A percentile compares a stretch with the other conserved stretches of the same genome.
Conservation (phyloP, 2,113 vertebrate genomes). For the Anarhynchus alexandrinus region DNA sequence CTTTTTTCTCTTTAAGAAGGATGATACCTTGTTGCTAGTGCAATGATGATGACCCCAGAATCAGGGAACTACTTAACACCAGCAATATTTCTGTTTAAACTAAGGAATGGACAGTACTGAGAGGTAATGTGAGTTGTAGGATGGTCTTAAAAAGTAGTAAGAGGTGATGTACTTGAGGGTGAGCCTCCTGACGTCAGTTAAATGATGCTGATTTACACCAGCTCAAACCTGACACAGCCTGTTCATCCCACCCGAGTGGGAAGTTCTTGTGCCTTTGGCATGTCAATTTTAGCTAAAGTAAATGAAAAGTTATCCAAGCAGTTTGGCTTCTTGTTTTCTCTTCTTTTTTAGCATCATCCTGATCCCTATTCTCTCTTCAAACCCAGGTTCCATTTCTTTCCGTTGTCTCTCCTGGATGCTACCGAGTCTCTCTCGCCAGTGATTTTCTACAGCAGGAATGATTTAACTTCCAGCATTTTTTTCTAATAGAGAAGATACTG, state of each 20-base stretch:
- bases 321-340: not conserved
- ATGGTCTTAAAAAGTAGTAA: not conserved
- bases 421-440: not conserved
- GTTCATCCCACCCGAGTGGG: not conserved
- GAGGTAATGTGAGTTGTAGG: not conserved
- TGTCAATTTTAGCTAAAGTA: not conserved
- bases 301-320: not conserved
- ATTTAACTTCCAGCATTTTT: not conserved
- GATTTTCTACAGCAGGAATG: not conserved
- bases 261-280: not conserved
- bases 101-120: not conserved
- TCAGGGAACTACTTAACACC: not conserved
- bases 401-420: not conserved
- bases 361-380: not conserved
- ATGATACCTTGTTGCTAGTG: not conserved
- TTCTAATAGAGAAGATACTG: rapidly evolving
- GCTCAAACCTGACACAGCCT: not conserved
- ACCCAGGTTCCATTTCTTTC: not conserved
- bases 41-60: not conserved
- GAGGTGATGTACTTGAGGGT: not conserved
- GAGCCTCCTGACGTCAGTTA: not conserved
- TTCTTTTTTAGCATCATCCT: not conserved
- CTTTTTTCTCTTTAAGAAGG: not conserved
- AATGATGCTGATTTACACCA: not conserved
- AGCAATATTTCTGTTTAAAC: not conserved